phyloP scores from a whole-genome alignment of 2,888 invertebrate genomes.

The Atherix ibis region DNA sequence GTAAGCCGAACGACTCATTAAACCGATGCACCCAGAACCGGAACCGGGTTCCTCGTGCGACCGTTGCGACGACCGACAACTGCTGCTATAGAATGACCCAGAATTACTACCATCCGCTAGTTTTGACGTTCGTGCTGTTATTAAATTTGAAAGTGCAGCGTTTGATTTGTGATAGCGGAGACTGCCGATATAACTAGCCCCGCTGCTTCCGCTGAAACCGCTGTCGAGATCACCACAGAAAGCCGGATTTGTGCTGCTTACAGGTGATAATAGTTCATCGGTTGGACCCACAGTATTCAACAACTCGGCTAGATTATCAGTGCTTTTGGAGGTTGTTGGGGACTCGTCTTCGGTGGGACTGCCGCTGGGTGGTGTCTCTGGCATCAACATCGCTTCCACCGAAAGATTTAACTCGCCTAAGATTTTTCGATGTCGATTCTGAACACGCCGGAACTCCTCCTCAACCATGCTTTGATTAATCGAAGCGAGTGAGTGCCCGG shows the following conservation, averaged over 20 bases:
- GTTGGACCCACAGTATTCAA: slow-evolving; percentile 48
- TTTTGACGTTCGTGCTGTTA: slow-evolving; percentile 19
- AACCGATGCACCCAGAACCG: slow-evolving; percentile 12
- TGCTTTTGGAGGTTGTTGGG: slow-evolving; percentile 25
- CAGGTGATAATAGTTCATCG: slow-evolving; percentile 55
- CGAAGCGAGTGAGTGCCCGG: slow-evolving; percentile 44
- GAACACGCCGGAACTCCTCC: slow-evolving; percentile 70
- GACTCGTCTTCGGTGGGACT: slow-evolving; percentile 32
- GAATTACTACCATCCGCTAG: slow-evolving; percentile 26
- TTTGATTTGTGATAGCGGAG: slow-evolving; percentile 36
- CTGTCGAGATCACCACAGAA: slow-evolving; percentile 50
- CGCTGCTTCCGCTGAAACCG: slow-evolving; percentile 70
- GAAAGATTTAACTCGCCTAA: slow-evolving; percentile 75
- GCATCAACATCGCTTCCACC: slow-evolving; percentile 84
- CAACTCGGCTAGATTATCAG: slow-evolving; percentile 47
- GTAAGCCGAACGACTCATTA: slow-evolving; percentile 32
- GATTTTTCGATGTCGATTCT: slow-evolving; percentile 65
- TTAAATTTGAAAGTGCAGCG: slow-evolving; percentile 19
- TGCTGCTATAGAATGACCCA: slow-evolving; percentile 9
- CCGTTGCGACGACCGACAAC: slow-evolving; percentile 29
- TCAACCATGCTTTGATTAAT: slow-evolving; percentile 58
- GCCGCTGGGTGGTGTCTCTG: slow-evolving; percentile 40
- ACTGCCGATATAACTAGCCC: slow-evolving; percentile 63
- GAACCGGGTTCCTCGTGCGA: slow-evolving; percentile 14
- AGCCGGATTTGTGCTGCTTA: slow-evolving; percentile 37